Percentiles rank a stretch among this genome's conserved stretches.
These are phyloP conservation scores for Chrysomela aeneicollis DNA, from an alignment of 2,888 invertebrate genomes.

Conservation along the genomic window DNA sequence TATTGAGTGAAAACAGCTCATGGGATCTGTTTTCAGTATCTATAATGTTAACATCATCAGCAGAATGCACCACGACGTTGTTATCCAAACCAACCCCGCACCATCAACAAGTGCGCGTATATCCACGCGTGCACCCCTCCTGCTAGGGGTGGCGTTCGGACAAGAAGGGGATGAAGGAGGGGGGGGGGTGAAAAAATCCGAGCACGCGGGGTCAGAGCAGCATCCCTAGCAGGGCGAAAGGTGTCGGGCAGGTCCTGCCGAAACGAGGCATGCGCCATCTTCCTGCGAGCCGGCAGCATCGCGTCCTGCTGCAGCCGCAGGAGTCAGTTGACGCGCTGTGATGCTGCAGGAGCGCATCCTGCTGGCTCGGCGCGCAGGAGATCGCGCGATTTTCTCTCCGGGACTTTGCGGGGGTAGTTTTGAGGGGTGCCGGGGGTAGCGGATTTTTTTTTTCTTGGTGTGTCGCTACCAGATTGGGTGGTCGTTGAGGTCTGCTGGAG, in stretches of 20 bases:
- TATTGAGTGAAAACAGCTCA: no score
- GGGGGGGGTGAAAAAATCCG: no score
- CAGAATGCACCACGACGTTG: no score
- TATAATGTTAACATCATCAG: no score
- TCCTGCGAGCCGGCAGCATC: slow-evolving; percentile 44
- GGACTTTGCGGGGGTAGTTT: slow-evolving; percentile 5
- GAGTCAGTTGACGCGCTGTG: slow-evolving; percentile 56
- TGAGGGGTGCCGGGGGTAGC: neutral
- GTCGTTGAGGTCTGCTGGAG: neutral
- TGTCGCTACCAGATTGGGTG: neutral
- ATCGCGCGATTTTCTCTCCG: slow-evolving; percentile 27
- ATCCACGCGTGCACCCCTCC: no score
- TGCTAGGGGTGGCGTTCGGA: no score
- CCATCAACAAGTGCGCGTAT: no score
- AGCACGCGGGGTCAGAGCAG: slow-evolving; percentile 24
- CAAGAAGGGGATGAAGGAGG: no score
- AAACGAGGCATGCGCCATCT: slow-evolving; percentile 50
- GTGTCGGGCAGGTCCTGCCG: slow-evolving; percentile 55
- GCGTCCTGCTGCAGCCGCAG: slow-evolving; percentile 52
- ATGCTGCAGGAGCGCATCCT: slow-evolving; percentile 44
- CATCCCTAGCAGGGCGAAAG: slow-evolving; percentile 50
- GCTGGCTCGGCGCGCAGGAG: slow-evolving; percentile 29
- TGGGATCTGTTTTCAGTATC: no score
- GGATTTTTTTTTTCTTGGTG: neutral
- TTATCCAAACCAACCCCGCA: no score